phyloP scores from a whole-genome alignment of 2,113 vertebrate genomes.

The Neoarius graeffei region DNA sequence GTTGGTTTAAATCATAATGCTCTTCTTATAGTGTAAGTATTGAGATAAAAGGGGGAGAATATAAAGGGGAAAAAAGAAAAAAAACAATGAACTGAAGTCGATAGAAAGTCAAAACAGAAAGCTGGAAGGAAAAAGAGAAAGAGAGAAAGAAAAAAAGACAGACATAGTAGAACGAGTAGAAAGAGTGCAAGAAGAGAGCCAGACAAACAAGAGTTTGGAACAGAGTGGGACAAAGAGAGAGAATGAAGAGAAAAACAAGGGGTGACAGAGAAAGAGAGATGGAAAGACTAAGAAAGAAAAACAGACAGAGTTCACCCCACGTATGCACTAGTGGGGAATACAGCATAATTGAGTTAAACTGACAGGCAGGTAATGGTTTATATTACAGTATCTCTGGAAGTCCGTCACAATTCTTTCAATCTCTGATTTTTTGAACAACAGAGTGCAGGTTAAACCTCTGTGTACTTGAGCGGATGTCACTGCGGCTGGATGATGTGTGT shows the following conservation, averaged over 20 bases:
- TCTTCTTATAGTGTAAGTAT: background rate
- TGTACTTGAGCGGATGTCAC: slow-evolving; percentile 54
- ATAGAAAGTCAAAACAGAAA: background rate
- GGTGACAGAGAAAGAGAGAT: background rate
- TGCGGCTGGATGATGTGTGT: slow-evolving; percentile 66
- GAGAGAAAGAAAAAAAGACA: background rate
- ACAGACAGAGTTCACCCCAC: slow-evolving; percentile 1
- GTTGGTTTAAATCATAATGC: background rate
- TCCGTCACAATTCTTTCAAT: slow-evolving; percentile 60
- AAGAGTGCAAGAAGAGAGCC: background rate
- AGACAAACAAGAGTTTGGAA: slow-evolving; percentile 1
- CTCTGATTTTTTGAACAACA: slow-evolving; percentile 69
- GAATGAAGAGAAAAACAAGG: background rate
- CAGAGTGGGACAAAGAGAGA: background rate
- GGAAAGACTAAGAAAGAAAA: background rate
- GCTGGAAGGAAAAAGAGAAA: background rate
- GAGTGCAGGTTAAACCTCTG: slow-evolving; percentile 60
- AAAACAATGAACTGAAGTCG: background rate
- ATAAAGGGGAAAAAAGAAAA: background rate
- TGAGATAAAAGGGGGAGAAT: background rate
- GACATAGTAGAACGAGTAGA: background rate
- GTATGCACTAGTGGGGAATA: slow-evolving; percentile 2
- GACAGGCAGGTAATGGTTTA: slow-evolving; percentile 54
- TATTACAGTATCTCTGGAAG: slow-evolving; percentile 41
- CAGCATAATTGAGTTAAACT: slow-evolving; percentile 38